Conservation (phyloP, 2,113 vertebrate genomes). For the Oreotrochilus melanogaster region DNA sequence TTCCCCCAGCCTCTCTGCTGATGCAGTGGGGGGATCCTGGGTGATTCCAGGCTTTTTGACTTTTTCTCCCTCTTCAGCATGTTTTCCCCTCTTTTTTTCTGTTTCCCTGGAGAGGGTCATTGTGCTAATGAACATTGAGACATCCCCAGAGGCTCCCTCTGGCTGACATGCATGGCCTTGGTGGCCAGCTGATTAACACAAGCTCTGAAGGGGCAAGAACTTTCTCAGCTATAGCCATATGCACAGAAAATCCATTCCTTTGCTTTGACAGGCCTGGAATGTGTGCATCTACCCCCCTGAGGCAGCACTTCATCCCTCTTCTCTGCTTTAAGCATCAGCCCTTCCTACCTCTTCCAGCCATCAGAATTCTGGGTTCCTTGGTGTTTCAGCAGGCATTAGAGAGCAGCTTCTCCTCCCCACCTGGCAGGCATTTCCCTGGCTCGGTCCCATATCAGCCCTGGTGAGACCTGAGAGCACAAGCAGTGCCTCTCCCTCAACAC, state of each 20-base stretch:
- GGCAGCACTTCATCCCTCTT: background rate
- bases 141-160: background rate
- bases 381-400: background rate
- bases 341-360: background rate
- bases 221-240: background rate
- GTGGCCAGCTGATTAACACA: constrained; percentile 20
- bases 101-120: constrained; percentile 16
- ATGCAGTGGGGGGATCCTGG: background rate
- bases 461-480: background rate
- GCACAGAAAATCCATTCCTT: background rate
- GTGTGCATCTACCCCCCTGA: background rate
- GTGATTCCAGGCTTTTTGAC: background rate
- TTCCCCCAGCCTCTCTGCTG: constrained; percentile 14
- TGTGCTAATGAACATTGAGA: constrained; percentile 14
- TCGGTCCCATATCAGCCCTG: background rate
- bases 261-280: background rate
- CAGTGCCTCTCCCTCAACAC: background rate
- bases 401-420: background rate
- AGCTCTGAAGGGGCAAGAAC: background rate
- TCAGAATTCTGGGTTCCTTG: background rate
- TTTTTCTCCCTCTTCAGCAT: constrained; percentile 5
- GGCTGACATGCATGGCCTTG: background rate
- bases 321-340: background rate
- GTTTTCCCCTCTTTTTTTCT: background rate
- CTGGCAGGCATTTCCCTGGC: background rate